phyloP scores from a whole-genome alignment of 2,888 invertebrate species.

The Pachliopta kotzebuea region DNA sequence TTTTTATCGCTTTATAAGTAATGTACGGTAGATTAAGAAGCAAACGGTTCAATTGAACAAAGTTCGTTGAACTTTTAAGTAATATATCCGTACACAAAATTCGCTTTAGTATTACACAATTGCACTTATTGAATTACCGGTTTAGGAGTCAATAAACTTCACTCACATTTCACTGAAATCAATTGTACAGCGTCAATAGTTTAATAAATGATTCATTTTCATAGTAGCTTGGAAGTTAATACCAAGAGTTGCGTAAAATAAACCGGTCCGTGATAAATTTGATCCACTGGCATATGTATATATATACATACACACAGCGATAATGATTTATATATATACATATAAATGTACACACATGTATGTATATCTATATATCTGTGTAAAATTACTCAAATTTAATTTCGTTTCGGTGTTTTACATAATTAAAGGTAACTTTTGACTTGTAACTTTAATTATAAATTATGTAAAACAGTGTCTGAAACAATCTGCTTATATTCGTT shows the following conservation, averaged over 20 bases:
- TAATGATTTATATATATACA: too few species aligned
- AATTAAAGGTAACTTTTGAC: too few species aligned
- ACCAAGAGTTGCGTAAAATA: constrained; percentile 54
- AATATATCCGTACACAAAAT: constrained; percentile 17
- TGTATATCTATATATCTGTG: too few species aligned
- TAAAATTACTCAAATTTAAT: too few species aligned
- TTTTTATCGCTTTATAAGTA: neutral
- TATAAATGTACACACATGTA: too few species aligned
- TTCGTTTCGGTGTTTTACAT: too few species aligned
- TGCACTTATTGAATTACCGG: constrained; percentile 24
- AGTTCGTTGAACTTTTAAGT: constrained; percentile 21
- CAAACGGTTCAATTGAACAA: neutral
- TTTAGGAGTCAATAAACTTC: constrained; percentile 36
- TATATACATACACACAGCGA: neutral
- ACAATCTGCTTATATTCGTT: too few species aligned
- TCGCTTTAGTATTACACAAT: constrained; percentile 25
- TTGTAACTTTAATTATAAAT: too few species aligned
- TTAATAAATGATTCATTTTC: constrained; percentile 35
- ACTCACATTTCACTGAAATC: constrained; percentile 40
- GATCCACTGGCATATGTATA: constrained; percentile 47
- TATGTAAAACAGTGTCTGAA: too few species aligned
- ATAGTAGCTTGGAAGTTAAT: constrained; percentile 39
- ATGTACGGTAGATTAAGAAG: neutral
- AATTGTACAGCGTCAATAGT: constrained; percentile 31
- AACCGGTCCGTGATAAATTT: constrained; percentile 53